Evolutionary conservation across 2,113 vertebrate genomes (phyloP).

Genomic region (Lepidothrix coronata): DNA sequence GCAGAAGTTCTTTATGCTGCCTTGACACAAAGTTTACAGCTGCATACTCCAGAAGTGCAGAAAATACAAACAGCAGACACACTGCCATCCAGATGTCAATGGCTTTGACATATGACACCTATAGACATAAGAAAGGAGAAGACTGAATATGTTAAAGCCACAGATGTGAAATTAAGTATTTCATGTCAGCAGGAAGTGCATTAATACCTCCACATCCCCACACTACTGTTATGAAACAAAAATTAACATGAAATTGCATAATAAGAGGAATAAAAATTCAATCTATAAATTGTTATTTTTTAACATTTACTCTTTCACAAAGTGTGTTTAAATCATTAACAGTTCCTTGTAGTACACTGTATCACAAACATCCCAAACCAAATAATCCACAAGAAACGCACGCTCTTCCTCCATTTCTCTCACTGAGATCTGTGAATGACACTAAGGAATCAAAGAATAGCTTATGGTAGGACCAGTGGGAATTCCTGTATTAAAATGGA

Average conservation of each 20-base stretch:
- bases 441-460: background rate
- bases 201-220: background rate
- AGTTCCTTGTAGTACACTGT: background rate
- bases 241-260: background rate
- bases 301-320: background rate
- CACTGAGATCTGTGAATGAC: background rate
- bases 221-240: background rate
- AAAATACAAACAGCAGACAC: constrained; percentile 96
- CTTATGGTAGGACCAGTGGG: background rate
- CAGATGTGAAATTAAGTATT: background rate
- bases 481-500: background rate
- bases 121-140: background rate
- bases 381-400: background rate
- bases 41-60: constrained; percentile 93
- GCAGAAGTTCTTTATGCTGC: constrained; percentile 93
- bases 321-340: background rate
- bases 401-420: background rate
- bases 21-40: constrained; percentile 98
- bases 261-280: background rate
- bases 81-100: constrained; percentile 99
- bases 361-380: background rate
- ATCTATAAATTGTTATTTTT: background rate
- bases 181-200: background rate
- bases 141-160: background rate
- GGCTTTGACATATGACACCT: constrained; percentile 98